Evolutionary conservation across 2,797 vertebrate genomes (phyloP).

Genomic region (Craterocephalus amniculus): DNA sequence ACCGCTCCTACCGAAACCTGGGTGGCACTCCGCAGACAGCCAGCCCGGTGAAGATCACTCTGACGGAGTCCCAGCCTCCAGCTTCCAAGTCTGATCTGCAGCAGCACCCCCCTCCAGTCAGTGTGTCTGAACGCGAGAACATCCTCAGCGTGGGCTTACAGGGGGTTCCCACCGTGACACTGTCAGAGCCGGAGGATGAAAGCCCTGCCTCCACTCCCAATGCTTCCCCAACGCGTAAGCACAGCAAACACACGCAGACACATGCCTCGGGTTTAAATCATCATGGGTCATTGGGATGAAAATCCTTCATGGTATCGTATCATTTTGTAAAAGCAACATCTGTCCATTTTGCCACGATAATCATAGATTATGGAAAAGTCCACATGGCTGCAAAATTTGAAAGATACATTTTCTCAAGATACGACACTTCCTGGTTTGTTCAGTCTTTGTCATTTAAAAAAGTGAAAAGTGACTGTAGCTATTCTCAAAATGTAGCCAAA

Average conservation of each 20-base stretch:
- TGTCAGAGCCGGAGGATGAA: slow-evolving; percentile 98
- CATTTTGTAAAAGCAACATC: neutral
- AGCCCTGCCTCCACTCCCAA: slow-evolving; percentile 91
- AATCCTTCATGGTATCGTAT: neutral
- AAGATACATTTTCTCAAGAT: no score
- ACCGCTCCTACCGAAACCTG: slow-evolving; percentile 80
- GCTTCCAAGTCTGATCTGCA: slow-evolving; percentile 50
- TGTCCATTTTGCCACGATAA: neutral
- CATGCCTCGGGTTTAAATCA: neutral
- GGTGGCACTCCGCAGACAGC: slow-evolving; percentile 79
- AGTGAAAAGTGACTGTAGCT: no score
- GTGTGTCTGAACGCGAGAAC: slow-evolving; percentile 77
- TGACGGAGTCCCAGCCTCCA: slow-evolving; percentile 84
- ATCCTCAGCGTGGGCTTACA: slow-evolving; percentile 90
- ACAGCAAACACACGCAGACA: slow-evolving; percentile 19
- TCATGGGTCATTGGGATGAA: neutral
- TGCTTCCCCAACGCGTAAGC: slow-evolving; percentile 90
- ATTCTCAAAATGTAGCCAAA: no score
- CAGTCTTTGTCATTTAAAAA: no score
- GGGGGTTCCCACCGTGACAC: slow-evolving; percentile 92
- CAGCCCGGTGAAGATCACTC: slow-evolving; percentile 90
- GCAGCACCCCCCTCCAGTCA: slow-evolving; percentile 66
- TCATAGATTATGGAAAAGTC: neutral
- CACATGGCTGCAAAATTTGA: no score
- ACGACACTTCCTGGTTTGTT: no score